Evolutionary conservation across 1,140 invertebrate genomes (phyloP), one percentile per base, ranked within the genome.

Genomic region (Gryllus bimaculatus): DNA sequence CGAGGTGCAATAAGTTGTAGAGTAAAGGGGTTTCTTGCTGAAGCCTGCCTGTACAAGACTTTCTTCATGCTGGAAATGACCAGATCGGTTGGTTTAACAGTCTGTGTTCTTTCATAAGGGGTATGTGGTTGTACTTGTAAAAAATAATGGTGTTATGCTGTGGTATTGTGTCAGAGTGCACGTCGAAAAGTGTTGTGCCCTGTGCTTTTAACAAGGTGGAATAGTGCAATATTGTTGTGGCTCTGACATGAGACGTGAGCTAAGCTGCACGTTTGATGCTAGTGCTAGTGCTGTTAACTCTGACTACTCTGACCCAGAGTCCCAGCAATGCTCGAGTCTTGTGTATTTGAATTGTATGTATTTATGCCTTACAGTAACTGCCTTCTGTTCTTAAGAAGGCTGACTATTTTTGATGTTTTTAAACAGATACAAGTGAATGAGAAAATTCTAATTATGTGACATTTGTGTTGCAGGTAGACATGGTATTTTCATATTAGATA

Each of bases 401-500:
- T 18, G 10, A 66, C 10, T 66, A 66, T 66, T 66, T 66, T 66
- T 66, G 54, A 66, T 66, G 54, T 10, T 66, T 66, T 66, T 66
- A 66, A 66, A 66, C 54, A 66, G 54, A 66, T 13, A 66, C 54
- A 10, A 13, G 54, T 66, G 54, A 66, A 66, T 66, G 54, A 66
- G 18, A 66, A 18, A 66, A 66, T 66, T 66, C 54, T 66, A 39
- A 39, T 39, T 66, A 66, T 66, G 54, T 66, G 18, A 66, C 18
- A 66, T 66, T 66, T 66, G 54, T 66, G 10, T 66, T 66, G 54
- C 54, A 66, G 10, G 54, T 66, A 66, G 10, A 66, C 26, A 66
- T 66, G 54, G 54, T 66, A 66, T 66, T 66, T 66, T 66, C 54
- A 66, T 66, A 66, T 66, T 66, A 66, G 54, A 66, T 66, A 66